phyloP scores from a whole-genome alignment of 1,140 invertebrate genomes.

The Drosophila littoralis region DNA sequence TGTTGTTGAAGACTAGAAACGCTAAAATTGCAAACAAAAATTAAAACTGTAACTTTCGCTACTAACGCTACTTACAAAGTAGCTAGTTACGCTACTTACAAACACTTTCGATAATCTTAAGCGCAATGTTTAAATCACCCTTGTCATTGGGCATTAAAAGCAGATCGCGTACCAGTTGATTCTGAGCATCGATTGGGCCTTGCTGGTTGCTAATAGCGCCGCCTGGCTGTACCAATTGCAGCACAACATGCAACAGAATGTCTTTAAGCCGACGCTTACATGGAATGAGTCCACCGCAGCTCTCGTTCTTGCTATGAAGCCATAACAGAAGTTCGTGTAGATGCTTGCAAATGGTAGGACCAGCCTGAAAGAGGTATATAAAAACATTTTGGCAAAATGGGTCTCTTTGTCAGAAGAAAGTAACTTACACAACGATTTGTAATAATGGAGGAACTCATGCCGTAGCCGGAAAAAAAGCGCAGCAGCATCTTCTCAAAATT shows the following conservation, averaged over 20 bases:
- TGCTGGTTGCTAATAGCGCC: conserved; percentile 89
- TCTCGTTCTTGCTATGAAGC: conserved; percentile 89
- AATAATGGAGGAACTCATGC: conserved; percentile 84
- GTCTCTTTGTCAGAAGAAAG: background rate
- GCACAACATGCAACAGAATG: conserved; percentile 89
- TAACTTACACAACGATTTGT: conserved; percentile 79
- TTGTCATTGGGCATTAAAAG: conserved; percentile 88
- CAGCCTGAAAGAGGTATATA: conserved; percentile 86
- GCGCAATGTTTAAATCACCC: conserved; percentile 89
- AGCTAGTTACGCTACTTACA: conserved; percentile 83
- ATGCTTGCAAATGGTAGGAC: conserved; percentile 90
- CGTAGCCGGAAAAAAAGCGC: conserved; percentile 89
- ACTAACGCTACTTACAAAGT: conserved; percentile 85
- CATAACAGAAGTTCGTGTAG: conserved; percentile 90
- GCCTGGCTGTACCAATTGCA: conserved; percentile 89
- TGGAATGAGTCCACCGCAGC: conserved; percentile 85
- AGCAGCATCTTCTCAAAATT: conserved; percentile 90
- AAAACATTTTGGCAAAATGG: background rate
- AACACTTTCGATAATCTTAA: conserved; percentile 91
- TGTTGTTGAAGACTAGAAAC: conserved; percentile 86
- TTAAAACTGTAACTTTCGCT: background rate
- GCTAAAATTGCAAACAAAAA: conserved; percentile 64
- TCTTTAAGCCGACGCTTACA: conserved; percentile 88
- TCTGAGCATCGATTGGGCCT: conserved; percentile 93
- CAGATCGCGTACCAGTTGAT: conserved; percentile 89